phyloP scores from a whole-genome alignment of 2,113 vertebrate genomes.

The Nothobranchius furzeri region DNA sequence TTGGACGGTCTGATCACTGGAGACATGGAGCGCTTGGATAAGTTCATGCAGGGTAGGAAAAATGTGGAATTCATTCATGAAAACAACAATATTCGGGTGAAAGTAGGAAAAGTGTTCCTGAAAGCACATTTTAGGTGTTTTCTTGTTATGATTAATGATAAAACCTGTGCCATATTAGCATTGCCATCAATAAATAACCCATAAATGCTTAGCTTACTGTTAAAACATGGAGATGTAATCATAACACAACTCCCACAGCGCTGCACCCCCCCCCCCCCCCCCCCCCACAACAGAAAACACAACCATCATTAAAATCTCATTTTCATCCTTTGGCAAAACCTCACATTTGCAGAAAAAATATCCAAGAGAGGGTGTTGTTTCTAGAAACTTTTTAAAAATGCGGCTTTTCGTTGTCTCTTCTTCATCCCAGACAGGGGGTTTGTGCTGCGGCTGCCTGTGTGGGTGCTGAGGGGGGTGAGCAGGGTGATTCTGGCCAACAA shows the following conservation, averaged over 20 bases:
- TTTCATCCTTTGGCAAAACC: conserved; percentile 3
- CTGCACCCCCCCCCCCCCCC: not conserved
- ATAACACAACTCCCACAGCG: conserved; percentile 15
- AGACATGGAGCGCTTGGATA: conserved; percentile 72
- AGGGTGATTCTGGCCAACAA: conserved; percentile 79
- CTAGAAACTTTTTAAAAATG: not conserved
- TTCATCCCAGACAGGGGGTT: conserved; percentile 65
- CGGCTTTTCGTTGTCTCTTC: conserved; percentile 3
- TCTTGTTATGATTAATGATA: conserved; percentile 7
- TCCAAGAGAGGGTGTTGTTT: not conserved
- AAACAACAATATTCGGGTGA: no score
- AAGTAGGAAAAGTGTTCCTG: not conserved
- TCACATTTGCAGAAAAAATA: not conserved
- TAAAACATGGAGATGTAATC: conserved; percentile 30
- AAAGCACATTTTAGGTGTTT: no score
- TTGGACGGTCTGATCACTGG: conserved; percentile 55
- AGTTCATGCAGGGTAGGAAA: conserved; percentile 68
- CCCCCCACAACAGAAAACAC: conserved; percentile 1
- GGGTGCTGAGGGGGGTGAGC: conserved; percentile 71
- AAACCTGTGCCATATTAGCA: conserved; percentile 1
- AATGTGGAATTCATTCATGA: not conserved
- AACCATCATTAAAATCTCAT: conserved; percentile 28
- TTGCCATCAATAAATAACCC: conserved; percentile 16
- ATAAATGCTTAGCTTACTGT: conserved; percentile 11
- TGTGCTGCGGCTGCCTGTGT: conserved; percentile 72